Evolutionary conservation across 1,140 invertebrate species (phyloP), one percentile per base, ranked within the genome.

Genomic region (Bombus cullumanus): DNA sequence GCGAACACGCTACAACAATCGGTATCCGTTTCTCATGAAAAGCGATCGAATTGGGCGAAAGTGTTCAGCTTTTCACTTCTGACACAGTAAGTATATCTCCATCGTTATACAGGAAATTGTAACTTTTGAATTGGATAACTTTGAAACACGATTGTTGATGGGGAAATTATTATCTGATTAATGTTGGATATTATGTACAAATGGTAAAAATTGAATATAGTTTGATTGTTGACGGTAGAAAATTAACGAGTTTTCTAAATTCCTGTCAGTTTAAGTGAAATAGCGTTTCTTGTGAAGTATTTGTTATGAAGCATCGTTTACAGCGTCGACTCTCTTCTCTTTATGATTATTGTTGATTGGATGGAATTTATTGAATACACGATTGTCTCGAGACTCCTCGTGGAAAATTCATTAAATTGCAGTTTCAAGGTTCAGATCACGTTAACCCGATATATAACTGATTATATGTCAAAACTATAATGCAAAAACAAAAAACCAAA

Each of bases 1-100:
- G 47, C 43, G 53, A 41, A 43, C 25, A 37, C 37, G 71, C 22
- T 81, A 57, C n/a, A 25, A 81, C 57, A 57, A 85, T 81, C 79
- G 84, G 57, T 68, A 6, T 25, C 34, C 8, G 12, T 47, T 53
- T 22, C 39, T 41, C 37, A 77, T 31, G 82, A 59, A 59, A 62
- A 71, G 25, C 77, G 28, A 64, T 64, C 64, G 31, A 53, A 34
- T 41, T 15, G 31, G 28, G n/a, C 37, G 62, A 77, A 77, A 75
- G 72, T 47, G 34, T n/a, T 34, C 15, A 53, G 13, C 53, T 66
- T 83, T 57, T 68, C 66, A 68, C 18, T 31, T 22, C 0, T 68
- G 31, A 15, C n/a, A 13, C 5, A 37, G 41, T 69, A 41, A 37
- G n/a, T 69, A 41, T 62, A 28, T 62, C 28, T n/a, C 59, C 12